Conservation (phyloP, 1,140 invertebrate genomes). For the Lucilia sericata region DNA sequence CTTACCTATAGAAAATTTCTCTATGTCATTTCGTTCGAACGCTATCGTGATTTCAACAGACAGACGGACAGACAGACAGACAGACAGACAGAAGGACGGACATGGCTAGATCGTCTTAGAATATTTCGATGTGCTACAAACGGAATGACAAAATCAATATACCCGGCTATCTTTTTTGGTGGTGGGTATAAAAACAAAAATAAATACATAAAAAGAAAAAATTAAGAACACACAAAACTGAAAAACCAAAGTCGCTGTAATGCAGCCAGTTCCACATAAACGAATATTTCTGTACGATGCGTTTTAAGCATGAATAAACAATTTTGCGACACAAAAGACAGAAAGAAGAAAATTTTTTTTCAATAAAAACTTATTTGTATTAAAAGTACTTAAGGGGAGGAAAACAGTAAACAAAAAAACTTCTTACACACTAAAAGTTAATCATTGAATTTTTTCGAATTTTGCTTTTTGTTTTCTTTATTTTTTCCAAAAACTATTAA, state of each 20-base stretch:
- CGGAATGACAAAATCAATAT: no score
- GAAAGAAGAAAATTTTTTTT: background rate
- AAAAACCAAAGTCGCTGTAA: background rate
- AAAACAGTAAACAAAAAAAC: background rate
- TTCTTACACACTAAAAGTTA: background rate
- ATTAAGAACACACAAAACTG: background rate
- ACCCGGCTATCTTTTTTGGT: no score
- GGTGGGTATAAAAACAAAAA: background rate
- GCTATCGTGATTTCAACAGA: no score
- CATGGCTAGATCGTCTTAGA: no score
- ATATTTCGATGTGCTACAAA: no score
- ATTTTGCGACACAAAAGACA: background rate
- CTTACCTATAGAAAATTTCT: no score
- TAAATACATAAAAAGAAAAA: background rate
- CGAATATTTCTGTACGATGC: background rate
- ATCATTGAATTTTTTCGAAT: background rate
- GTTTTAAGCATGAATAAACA: conserved; percentile 14
- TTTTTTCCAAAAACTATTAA: background rate
- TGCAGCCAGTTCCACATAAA: background rate
- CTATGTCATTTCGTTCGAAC: no score
- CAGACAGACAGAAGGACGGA: no score
- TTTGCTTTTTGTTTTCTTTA: background rate
- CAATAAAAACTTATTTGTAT: background rate
- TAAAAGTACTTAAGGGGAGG: background rate
- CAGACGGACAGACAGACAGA: no score